Base-by-base conservation (phyloP, 1,140 invertebrate genomes). In the Pomacea maculata region DNA sequence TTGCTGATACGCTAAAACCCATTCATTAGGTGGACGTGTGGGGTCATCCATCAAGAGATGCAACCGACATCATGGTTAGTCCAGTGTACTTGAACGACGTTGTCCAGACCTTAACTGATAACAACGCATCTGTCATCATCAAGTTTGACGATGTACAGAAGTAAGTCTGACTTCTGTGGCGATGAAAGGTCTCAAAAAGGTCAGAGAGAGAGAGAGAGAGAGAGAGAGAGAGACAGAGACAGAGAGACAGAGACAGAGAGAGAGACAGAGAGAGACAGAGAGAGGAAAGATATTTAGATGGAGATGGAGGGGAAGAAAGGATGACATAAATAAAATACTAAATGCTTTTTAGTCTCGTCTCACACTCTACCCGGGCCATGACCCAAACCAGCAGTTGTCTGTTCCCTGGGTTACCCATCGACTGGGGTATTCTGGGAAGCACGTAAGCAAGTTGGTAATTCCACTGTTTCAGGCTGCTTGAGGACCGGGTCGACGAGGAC, bases 121-220 rank as follows among this genome's bases (percentile, higher is more conserved):
- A 45, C 67, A n/a, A 17, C 1, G 77, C 67, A n/a, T 71, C 34
- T n/a, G n/a, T 54, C 70, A 14, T 57, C 10, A 65, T 70, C 77
- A 78, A 78, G 57, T n/a, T 78, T 21, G 57, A 34, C n/a, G 65
- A 78, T n/a, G 77, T 78, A 8, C 77, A 78, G 19, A 78, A 67
- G 77, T 78, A 21, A 34, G 17, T 34, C 1, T 15, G 9, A 11
- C 17, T n/a, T 57, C 54, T 5, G 25, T 14, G n/a, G 64, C 34
- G 2, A 45, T 45, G 34, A 45, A 45, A 45, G 6, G 34, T 45
- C 34, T 45, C 34, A 45, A 6, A 45, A 45, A 45, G 1, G 34
- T 45, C 34, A 45, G 34, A 45, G 1, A 45, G 34, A 45, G 34
- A 45, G 34, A 45, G 6, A 19, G 29, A 73, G 71, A 73, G 71